Conservation (phyloP, 1,140 invertebrate genomes). For the Coelopa frigida region DNA sequence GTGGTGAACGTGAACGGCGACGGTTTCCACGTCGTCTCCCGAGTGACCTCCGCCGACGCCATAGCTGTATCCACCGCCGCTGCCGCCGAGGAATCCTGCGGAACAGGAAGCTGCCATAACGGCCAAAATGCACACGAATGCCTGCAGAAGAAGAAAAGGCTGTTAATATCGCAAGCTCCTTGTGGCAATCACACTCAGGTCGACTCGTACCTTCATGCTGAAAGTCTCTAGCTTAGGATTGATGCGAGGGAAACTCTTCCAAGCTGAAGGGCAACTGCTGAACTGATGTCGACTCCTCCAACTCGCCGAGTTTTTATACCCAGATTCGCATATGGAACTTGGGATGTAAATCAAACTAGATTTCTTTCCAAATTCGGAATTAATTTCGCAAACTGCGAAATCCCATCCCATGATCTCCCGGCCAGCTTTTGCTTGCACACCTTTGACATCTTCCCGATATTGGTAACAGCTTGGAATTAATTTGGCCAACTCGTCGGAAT, state of each 20-base stretch:
- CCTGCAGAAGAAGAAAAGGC: conserved; percentile 13
- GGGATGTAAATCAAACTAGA: too few relatives aligned
- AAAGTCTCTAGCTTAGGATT: background rate
- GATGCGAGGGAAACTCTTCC: background rate
- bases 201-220: conserved; percentile 10
- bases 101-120: conserved; percentile 29
- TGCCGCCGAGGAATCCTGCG: conserved; percentile 25
- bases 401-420: too few relatives aligned
- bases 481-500: too few relatives aligned
- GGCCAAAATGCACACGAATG: conserved; percentile 34
- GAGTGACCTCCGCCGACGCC: conserved; percentile 20
- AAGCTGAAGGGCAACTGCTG: background rate
- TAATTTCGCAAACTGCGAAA: too few relatives aligned
- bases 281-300: conserved; percentile 7
- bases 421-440: too few relatives aligned
- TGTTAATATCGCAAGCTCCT: background rate
- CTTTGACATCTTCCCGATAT: too few relatives aligned
- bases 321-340: background rate
- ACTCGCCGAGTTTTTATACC: conserved; percentile 1
- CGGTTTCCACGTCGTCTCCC: conserved; percentile 13
- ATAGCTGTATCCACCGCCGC: conserved; percentile 26
- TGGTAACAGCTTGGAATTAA: too few relatives aligned
- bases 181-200: background rate
- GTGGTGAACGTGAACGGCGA: conserved; percentile 14
- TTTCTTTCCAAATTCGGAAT: too few relatives aligned